Base-by-base conservation (phyloP, 2,888 invertebrate genomes). In the Epinotia demarniana region DNA sequence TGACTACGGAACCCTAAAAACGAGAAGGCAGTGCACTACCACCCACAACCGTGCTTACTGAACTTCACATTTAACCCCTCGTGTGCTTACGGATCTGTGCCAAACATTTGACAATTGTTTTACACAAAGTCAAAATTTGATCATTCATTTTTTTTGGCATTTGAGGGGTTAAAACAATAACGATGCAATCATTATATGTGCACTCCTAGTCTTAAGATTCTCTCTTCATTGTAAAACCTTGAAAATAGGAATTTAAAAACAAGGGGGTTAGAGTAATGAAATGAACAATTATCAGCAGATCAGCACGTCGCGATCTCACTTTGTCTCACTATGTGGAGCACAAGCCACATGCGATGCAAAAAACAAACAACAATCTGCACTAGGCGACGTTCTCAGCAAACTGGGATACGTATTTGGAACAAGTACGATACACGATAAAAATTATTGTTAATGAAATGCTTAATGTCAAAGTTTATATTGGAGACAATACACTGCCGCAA, bases 331-430 rank as follows among this genome's bases (percentile, higher is more conserved):
- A 68, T 72, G 27, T 67, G 23, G 71, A 63, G 49, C 74, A 69
- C 69, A 63, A 74, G 69, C 57, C 83, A 81, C 78, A 80, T 81
- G 85, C 84, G 80, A 81, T 79, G 83, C 79, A 87, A 86, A 86
- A 87, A 87, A 81, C 82, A 76, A 80, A 83, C 82, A 82, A 84
- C 81, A 84, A 85, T 83, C 81, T 81, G 80, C 79, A 82, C 82
- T 81, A 80, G 79, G 77, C 82, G 5, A 9, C 16, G 81, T 86
- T 87, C 86, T 81, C 83, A 83, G 80, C 81, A 79, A 84, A 82
- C 82, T 79, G 80, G 80, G 80, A 82, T 81, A 81, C 78, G 80
- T 82, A 84, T 84, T 81, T 78, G 64, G 64, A 81, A 79, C 80
- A 79, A 78, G 77, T 80, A 57, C 33, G 18, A 57, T 39, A 57